Conservation (phyloP, 2,888 invertebrate species). For the Drosophila anomalata region DNA sequence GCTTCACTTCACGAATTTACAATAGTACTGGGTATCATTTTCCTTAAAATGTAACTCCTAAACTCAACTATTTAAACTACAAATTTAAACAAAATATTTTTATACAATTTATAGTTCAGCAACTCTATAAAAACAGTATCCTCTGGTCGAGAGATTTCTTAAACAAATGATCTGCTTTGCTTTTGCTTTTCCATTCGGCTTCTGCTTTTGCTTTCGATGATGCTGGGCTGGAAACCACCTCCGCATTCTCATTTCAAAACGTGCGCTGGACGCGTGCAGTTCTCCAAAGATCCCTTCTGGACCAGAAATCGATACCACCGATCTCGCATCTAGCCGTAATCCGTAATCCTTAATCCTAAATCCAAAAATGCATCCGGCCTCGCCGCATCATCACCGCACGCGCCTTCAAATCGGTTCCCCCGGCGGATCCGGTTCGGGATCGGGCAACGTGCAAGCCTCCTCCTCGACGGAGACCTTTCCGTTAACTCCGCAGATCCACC, state of each 20-base stretch:
- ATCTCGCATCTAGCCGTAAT: not conserved
- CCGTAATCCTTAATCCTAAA: not conserved
- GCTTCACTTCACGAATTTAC: too few relatives aligned
- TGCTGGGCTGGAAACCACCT: constrained; percentile 6
- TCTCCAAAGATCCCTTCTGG: constrained; percentile 34
- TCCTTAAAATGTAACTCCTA: too few relatives aligned
- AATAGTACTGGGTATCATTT: too few relatives aligned
- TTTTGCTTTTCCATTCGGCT: constrained; percentile 17
- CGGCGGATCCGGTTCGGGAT: constrained; percentile 63
- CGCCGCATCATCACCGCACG: constrained; percentile 73
- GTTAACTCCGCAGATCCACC: constrained; percentile 46
- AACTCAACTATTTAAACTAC: too few relatives aligned
- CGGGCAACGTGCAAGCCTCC: constrained; percentile 57
- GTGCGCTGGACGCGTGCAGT: constrained; percentile 71
- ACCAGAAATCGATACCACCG: constrained; percentile 4
- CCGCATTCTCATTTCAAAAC: constrained; percentile 55
- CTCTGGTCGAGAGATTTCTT: not conserved
- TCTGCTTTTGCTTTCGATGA: not conserved
- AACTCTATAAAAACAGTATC: not conserved
- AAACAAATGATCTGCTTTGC: constrained; percentile 4
- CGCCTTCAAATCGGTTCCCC: constrained; percentile 57
- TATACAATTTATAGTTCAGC: too few relatives aligned
- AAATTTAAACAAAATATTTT: not conserved
- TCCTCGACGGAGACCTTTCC: constrained; percentile 45
- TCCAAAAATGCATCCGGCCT: constrained; percentile 70